Base-by-base conservation (phyloP, 2,113 vertebrate species). In the Pithys albifrons region DNA sequence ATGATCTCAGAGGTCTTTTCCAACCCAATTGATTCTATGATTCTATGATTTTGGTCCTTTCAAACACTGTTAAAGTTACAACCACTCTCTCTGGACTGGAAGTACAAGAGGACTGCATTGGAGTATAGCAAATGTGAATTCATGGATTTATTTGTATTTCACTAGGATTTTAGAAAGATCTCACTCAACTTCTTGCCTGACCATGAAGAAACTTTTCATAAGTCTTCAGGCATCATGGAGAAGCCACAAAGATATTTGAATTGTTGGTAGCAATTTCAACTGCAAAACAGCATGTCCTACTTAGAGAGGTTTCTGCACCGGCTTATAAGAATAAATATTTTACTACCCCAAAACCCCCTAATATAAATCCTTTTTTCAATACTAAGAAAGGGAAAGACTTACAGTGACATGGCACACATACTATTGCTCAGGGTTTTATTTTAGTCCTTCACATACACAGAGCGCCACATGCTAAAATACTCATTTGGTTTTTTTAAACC, bases 1-100 rank as follows among this genome's bases (percentile, higher is more conserved):
- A n/a, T n/a, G n/a, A n/a, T n/a, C n/a, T n/a, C n/a, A n/a, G n/a
- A n/a, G n/a, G n/a, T n/a, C n/a, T n/a, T n/a, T n/a, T n/a, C n/a
- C n/a, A n/a, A n/a, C n/a, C n/a, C n/a, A n/a, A n/a, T n/a, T n/a
- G n/a, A n/a, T n/a, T n/a, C n/a, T n/a, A n/a, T n/a, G n/a, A n/a
- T n/a, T n/a, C n/a, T n/a, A n/a, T n/a, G n/a, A n/a, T n/a, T 65
- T 75, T 89, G 94, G 61, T 86, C 62, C 93, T 93, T 95, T 79
- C 90, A 95, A 97, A 52, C 73, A 64, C 7, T 91, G 89, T 94
- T 95, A 79, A 94, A 88, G 45, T 71, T 61, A 81, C 48, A 91
- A 83, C 71, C 31, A 15, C 57, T 62, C 37, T 74, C 46, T 67
- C 65, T 70, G 65, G 72, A 45, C 45, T 90, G 35, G 51, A 41